Base-by-base conservation (phyloP, 1,140 invertebrate species). In the Plutomurus gul region DNA sequence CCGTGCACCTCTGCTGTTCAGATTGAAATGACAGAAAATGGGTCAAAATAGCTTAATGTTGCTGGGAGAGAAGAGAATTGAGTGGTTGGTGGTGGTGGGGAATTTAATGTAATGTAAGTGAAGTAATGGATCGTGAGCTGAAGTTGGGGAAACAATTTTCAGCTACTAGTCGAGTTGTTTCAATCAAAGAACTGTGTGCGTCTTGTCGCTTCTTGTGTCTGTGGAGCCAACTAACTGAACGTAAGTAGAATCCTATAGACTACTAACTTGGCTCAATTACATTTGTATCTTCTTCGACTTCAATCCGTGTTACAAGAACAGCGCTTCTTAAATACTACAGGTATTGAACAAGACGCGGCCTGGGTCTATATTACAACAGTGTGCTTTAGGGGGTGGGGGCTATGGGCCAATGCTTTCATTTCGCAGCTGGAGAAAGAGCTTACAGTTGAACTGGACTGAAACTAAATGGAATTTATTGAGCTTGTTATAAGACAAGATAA, bases 381-480 rank as follows among this genome's bases (percentile, higher is more conserved):
- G n/a, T n/a, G n/a, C n/a, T n/a, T n/a, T n/a, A n/a, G n/a, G n/a
- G n/a, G n/a, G n/a, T n/a, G n/a, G n/a, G n/a, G n/a, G 47, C 25
- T 51, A 22, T 51, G 47, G 20, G 25, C 25, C 47, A 33, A n/a
- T 27, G 27, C 56, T 65, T 65, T 65, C 30, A 65, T 65, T 65
- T 65, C 56, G 27, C 56, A 65, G 56, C 56, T 65, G 56, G 56
- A 33, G 27, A 65, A 30, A 30, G 16, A 65, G 56, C 30, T 65
- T 33, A 65, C 27, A 65, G 27, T 33, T n/a, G 18, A 3, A 27
- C 51, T 10, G n/a, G 36, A 65, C 27, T 65, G 27, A 13, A 65
- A 65, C 56, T 65, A 65, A 65, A 65, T 65, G 56, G 56, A 65
- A 65, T 65, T 65, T 65, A 65, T 65, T 65, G 56, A 33, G 56